phyloP scores from a whole-genome alignment of 2,113 vertebrate genomes.

The Chrysochloris asiatica region DNA sequence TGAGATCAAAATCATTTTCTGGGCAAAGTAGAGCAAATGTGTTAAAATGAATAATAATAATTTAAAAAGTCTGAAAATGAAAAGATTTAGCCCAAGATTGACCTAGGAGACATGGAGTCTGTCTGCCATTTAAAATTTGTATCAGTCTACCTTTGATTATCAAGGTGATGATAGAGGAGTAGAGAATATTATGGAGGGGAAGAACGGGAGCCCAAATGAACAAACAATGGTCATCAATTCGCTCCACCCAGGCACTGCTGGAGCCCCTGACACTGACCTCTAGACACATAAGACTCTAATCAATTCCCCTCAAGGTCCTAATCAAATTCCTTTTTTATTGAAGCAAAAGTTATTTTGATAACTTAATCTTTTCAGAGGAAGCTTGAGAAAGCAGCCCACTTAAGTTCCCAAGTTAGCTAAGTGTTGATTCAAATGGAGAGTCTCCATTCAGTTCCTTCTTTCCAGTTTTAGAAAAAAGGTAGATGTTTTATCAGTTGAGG shows the following conservation, averaged over 20 bases:
- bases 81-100: slow-evolving; percentile 12
- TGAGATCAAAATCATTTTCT: slow-evolving; percentile 63
- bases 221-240: not conserved
- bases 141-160: not conserved
- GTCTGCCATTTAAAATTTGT: not conserved
- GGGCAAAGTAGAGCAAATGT: slow-evolving; percentile 29
- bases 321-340: slow-evolving; percentile 30
- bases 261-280: not conserved
- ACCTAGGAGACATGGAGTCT: slow-evolving; percentile 2
- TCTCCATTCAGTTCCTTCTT: not conserved
- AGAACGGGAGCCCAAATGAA: not conserved
- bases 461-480: not conserved
- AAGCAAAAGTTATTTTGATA: slow-evolving; percentile 51
- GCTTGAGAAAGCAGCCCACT: not conserved
- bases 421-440: not conserved
- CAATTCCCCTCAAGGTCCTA: not conserved
- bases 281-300: not conserved
- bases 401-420: not conserved
- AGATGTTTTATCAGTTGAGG: not conserved
- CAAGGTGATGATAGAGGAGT: not conserved
- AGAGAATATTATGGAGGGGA: too few relatives aligned
- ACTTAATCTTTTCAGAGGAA: slow-evolving; percentile 54
- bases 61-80: not conserved
- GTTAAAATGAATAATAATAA: slow-evolving; percentile 56
- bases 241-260: not conserved